Evolutionary conservation across 2,797 vertebrate species (phyloP), one percentile per base, ranked within the genome.

Genomic region (Perodicticus potto): DNA sequence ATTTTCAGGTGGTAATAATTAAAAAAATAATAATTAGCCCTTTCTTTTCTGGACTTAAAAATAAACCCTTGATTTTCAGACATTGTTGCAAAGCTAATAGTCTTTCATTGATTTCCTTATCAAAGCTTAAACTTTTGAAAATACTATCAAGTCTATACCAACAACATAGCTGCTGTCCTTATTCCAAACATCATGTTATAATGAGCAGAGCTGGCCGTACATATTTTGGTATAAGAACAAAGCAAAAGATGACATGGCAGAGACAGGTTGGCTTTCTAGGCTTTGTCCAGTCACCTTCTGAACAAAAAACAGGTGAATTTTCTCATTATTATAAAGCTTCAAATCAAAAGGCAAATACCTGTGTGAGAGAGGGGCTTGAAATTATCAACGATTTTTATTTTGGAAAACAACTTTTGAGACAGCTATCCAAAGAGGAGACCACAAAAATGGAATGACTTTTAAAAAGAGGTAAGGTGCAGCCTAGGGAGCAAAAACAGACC

Each of bases 1-100:
- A 86, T 86, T 96, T 97, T 29, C 78, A 93, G 69, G 82, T 74
- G 97, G 81, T 92, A 78, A 95, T 80, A 93, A 96, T 93, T 87
- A 34, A 43, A 53, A 49, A 53, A 88, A 59, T 86, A 91, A 69
- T 40, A 89, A 94, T 89, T 92, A 91, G 34, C 16, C n/a, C 2
- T 95, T 88, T 77, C n/a, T 95, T 92, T 67, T 84, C 34, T 73
- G 20, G 32, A 3, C 29, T 78, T 94, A 72, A 61, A 63, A 85
- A 91, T 70, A 77, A 8, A 67, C 3, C 7, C 32, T 20, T 55
- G 29, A 63, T 83, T 90, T 94, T 55, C 2, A 94, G 74, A 87
- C 9, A 25, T 32, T 92, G 29, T 70, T 94, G 55, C 45, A 92
- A 93, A 92, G 37, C 14, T 63, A 20, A 61, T 88, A 34, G 61